These are phyloP conservation scores for Echinarachnius parma DNA, from an alignment of 53 echinoderm and acorn worm species.

Conservation along the genomic window DNA sequence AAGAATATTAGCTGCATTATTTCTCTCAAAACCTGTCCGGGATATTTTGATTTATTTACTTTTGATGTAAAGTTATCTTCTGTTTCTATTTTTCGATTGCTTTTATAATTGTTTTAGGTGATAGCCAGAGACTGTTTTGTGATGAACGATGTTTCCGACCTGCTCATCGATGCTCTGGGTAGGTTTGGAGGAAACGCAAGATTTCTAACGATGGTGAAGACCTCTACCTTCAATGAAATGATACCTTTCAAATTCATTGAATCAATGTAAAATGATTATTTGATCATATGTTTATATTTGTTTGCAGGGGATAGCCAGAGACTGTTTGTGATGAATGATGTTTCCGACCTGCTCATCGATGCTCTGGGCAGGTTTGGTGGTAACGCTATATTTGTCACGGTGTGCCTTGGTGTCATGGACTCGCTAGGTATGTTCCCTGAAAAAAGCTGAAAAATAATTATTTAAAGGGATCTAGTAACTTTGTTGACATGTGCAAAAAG, in stretches of 20 bases:
- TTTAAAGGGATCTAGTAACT: no score
- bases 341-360: slow-evolving; percentile 55
- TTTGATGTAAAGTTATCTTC: no score
- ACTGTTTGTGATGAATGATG: slow-evolving; percentile 78
- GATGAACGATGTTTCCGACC: slow-evolving; percentile 67
- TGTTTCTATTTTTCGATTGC: no score
- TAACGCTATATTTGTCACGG: slow-evolving; percentile 56
- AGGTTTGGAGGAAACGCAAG: slow-evolving; percentile 46
- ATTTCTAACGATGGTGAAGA: slow-evolving; percentile 64
- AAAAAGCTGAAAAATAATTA: no score
- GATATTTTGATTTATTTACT: no score
- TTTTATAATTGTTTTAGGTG: no score
- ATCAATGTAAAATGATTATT: no score
- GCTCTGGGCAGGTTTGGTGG: slow-evolving; percentile 53
- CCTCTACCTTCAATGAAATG: no score
- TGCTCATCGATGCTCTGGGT: slow-evolving; percentile 57
- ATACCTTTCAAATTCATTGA: no score
- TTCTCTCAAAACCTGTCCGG: no score
- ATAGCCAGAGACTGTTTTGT: slow-evolving; percentile 85
- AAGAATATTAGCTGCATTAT: no score
- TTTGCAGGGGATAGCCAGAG: slow-evolving; percentile 79
- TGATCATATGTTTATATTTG: neutral
- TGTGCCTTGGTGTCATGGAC: slow-evolving; percentile 60
- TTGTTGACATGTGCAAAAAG: no score
- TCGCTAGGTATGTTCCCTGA: slow-evolving; percentile 81